Evolutionary conservation across 2,797 vertebrate genomes (phyloP), one percentile per base, ranked within the genome.

Genomic region (Limnodromus scolopaceus): DNA sequence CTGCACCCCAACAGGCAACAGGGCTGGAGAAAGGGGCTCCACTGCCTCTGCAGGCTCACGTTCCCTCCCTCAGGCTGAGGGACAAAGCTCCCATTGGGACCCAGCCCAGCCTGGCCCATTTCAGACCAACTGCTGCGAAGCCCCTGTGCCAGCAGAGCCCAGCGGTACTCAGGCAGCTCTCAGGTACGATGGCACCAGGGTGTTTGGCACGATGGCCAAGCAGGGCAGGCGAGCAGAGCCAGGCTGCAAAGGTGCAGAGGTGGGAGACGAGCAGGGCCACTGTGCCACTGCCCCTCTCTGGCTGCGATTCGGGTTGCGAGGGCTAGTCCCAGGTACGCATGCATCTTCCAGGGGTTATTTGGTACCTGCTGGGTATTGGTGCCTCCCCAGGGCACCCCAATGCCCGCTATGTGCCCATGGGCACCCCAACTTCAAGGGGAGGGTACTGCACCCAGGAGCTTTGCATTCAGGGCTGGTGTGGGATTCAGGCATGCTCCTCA

Each of bases 1-100:
- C 71, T 1, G 3, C 1, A 0, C 4, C 10, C 32, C 1, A 5
- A 32, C 1, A 1, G 54, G 48, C 24, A 68, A 17, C 16, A 25
- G 7, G 11, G 28, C 16, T 1, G 1, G 38, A 57, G 41, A 70
- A 76, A 86, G 0, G 1, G n/a, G 57, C 27, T 27, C 34, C 1
- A 0, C 53, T 46, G 32, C 53, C 58, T 16, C 39, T 1, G 0
- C 3, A 1, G 32, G 24, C 17, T 39, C 23, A 8, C 0, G 2
- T 13, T 69, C 24, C 34, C 46, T 78, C 38, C 32, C 45, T 48
- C 23, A 14, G n/a, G 34, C 23, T 25, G 20, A 80, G 18, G 4
- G 54, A 58, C 36, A 64, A 68, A 49, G 55, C 0, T 1, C 4
- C 2, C 2, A 0, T 1, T 49, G 39, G 55, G 46, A 74, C 20